Base-by-base conservation (phyloP, 2,888 invertebrate species). In the Nymphalis c-album region DNA sequence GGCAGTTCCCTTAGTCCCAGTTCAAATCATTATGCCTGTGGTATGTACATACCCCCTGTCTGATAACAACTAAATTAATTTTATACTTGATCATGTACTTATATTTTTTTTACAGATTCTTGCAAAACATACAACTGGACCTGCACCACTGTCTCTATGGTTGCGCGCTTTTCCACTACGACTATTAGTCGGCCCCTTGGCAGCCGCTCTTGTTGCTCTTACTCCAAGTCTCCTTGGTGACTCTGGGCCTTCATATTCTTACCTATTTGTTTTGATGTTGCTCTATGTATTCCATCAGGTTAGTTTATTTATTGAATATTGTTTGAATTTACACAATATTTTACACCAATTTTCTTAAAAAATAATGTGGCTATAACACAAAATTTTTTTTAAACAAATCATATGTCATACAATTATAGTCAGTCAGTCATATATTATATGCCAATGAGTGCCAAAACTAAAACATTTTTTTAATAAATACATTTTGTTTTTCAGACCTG, bases 261-360 rank as follows among this genome's bases (percentile, higher is more conserved):
- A 96, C 81, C 97, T 98, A 74, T 90, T 95, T 46, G 79, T 97
- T 48, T 91, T 99, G 64, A 88, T 99, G 74, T 76, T 93, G 13
- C 94, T 96, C 63, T 99, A 98, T 84, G 95, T 96, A n/a, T 90
- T 98, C 71, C 98, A 99, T 91, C 99, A 98, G 95, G 97, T 91
- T 16, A 51, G 72, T 60, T 59, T n/a, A 47, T n/a, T 31, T 40
- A 16, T 35, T 7, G 2, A 48, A n/a, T 48, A 17, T n/a, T 48
- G n/a, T 48, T 48, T n/a, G 7, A n/a, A 48, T n/a, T 8, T 1
- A 7, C 6, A 18, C 6, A n/a, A 48, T 7, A 17, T 8, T 18
- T 18, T n/a, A 7, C 1, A n/a, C n/a, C n/a, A n/a, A n/a, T 48
- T 18, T 1, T 18, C 7, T 48, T n/a, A 48, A 16, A n/a, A 18